Conservation (phyloP, 2,888 invertebrate genomes). For the Cantharis rustica region DNA sequence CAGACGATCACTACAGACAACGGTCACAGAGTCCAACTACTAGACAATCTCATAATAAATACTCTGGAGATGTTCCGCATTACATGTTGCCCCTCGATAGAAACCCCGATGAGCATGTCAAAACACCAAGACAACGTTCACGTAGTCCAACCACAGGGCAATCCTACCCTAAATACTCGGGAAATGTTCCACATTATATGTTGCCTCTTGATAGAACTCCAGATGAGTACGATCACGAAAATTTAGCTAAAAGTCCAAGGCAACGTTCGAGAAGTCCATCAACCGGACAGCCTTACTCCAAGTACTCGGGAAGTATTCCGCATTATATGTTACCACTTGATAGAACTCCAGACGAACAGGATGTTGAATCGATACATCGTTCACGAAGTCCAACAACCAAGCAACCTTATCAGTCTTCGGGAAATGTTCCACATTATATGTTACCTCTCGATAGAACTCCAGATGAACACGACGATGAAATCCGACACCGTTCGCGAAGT, state of each 20-base stretch:
- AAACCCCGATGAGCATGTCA: neutral
- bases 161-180: neutral
- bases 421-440: constrained; percentile 32
- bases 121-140: neutral
- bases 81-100: constrained; percentile 51
- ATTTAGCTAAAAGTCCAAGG: neutral
- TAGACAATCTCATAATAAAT: constrained; percentile 20
- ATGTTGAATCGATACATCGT: neutral
- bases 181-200: neutral
- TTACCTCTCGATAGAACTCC: constrained; percentile 37
- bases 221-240: neutral
- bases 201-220: neutral
- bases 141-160: neutral
- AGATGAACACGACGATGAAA: neutral
- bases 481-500: neutral
- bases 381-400: neutral
- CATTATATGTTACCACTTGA: constrained; percentile 37
- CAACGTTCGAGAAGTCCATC: constrained; percentile 8
- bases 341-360: constrained; percentile 25
- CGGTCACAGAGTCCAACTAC: constrained; percentile 1
- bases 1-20: neutral
- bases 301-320: constrained; percentile 22
- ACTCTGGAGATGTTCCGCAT: constrained; percentile 40
- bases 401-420: constrained; percentile 15
- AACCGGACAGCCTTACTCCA: constrained; percentile 3